Conservation (phyloP, 2,113 vertebrate genomes). For the Connochaetes taurinus region DNA sequence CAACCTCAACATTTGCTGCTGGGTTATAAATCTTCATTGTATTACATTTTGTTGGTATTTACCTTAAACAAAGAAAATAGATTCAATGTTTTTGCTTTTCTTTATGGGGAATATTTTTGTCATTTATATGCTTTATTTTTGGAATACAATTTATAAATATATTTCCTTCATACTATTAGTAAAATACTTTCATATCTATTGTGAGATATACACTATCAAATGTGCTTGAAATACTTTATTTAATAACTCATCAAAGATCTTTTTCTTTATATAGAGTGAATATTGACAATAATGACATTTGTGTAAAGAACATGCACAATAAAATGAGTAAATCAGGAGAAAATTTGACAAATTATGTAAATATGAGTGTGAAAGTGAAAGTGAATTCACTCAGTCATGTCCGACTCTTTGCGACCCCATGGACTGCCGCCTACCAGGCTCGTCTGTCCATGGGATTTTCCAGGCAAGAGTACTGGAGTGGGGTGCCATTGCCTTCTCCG, state of each 20-base stretch:
- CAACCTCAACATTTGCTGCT: not conserved
- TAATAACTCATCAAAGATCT: not conserved
- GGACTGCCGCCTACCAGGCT: no score
- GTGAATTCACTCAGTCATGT: no score
- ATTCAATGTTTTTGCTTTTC: not conserved
- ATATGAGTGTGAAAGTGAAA: not conserved
- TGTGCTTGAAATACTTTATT: not conserved
- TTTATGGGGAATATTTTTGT: not conserved
- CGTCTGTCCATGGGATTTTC: no score
- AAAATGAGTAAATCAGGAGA: not conserved
- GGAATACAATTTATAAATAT: not conserved
- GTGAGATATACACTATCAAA: not conserved
- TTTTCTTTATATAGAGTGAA: not conserved
- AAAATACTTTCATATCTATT: not conserved
- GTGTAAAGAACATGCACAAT: not conserved
- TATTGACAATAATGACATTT: not conserved
- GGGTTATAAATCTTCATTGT: conserved; percentile 43
- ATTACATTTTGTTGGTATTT: not conserved
- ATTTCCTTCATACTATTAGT: not conserved
- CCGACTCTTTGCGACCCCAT: rapidly evolving
- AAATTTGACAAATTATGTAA: not conserved
- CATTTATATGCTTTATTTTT: not conserved
- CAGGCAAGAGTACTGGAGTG: no score
- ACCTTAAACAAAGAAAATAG: not conserved
- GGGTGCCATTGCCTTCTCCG: no score